Evolutionary conservation across 2,797 vertebrate genomes (phyloP), one percentile per base, ranked within the genome.

Genomic region (Sternotherus odoratus): DNA sequence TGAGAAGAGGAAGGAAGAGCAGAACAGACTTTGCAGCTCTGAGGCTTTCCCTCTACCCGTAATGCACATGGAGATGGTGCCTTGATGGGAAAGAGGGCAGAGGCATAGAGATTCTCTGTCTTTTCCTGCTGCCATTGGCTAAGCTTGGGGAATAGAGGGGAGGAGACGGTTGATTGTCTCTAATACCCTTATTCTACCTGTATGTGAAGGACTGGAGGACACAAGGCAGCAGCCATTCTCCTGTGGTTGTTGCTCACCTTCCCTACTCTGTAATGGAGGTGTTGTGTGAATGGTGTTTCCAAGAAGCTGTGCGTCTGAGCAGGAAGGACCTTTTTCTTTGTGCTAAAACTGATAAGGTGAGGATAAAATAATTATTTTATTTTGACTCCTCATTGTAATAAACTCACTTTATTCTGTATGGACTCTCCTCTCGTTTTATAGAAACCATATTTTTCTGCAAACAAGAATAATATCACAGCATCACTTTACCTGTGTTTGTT

Each of bases 401-500:
- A 89, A 1, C 82, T 91, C 51, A 3, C 39, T 91, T 69, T 39
- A 60, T 26, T 92, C 66, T 88, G 24, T 26, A 78, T 0, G 10
- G 2, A 39, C n/a, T 39, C 9, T 6, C 66, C 3, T 88, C 5
- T 69, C n/a, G 49, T 39, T 43, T 12, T 4, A 28, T 53, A 9
- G 82, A 88, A 83, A 86, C 5, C 1, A 1, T 43, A 87, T 63
- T 82, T 81, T 63, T 2, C 72, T 0, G 0, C 5, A 83, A 80
- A 69, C 17, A 83, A 30, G 0, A 50, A 56, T 81, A 79, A 94
- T 93, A 84, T 49, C 19, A 39, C 77, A 57, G 63, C 53, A 43
- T 10, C 1, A 3, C 33, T 95, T 97, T 97, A 99, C 99, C 98
- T 99, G 99, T 77, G 99, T 99, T 87, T 98, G 97, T 84, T 98